These are phyloP conservation scores for Micrasema minimum DNA, from an alignment of 1,140 invertebrate genomes.

Conservation along the genomic window DNA sequence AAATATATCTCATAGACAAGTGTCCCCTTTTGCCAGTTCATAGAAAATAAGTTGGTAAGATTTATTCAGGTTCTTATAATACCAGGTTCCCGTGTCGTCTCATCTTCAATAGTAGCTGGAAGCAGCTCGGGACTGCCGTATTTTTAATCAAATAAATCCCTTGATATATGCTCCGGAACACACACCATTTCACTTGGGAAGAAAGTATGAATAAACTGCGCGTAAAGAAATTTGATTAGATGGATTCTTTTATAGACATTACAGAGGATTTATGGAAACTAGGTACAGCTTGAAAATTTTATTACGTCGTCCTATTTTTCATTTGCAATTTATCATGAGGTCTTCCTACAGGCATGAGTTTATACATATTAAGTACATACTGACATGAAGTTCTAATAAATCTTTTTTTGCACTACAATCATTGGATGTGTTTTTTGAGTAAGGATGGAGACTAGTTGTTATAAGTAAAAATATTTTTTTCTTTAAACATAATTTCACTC, in stretches of 20 bases:
- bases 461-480: no score
- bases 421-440: no score
- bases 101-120: constrained; percentile 33
- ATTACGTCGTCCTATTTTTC: no score
- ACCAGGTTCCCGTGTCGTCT: constrained; percentile 40
- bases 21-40: constrained; percentile 44
- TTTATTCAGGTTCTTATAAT: constrained; percentile 51
- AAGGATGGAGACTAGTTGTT: no score
- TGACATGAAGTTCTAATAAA: no score
- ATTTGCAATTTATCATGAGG: no score
- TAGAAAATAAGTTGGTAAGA: constrained; percentile 53
- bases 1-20: constrained; percentile 49
- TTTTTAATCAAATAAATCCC: constrained; percentile 54
- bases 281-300: no score
- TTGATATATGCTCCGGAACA: constrained; percentile 46
- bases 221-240: constrained; percentile 18
- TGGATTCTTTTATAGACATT: constrained; percentile 20
- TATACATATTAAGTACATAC: no score
- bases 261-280: constrained; percentile 8
- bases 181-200: constrained; percentile 27
- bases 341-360: no score
- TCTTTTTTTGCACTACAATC: no score
- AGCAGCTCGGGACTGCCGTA: constrained; percentile 6
- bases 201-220: constrained; percentile 40
- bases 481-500: no score